phyloP scores from a whole-genome alignment of 2,113 vertebrate species.

The Indri indri region DNA sequence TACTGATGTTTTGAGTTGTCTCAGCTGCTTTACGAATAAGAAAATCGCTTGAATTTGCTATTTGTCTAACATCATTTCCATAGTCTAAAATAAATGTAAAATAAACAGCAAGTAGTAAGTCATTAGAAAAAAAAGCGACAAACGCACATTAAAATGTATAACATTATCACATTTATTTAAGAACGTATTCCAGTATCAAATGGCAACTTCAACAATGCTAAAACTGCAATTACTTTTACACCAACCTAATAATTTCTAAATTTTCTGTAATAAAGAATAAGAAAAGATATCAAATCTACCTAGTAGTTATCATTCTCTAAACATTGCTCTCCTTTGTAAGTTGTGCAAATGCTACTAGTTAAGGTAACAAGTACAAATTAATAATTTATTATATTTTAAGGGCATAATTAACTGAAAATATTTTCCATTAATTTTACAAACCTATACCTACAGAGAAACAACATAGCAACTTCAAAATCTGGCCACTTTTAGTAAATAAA shows the following conservation, averaged over 20 bases:
- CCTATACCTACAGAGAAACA: neutral
- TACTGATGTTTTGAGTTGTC: too few relatives aligned
- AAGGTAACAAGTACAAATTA: slow-evolving; percentile 21
- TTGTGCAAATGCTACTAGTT: neutral
- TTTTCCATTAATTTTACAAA: slow-evolving; percentile 12
- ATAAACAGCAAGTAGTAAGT: too few relatives aligned
- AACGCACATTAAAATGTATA: too few relatives aligned
- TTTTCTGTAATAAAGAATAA: slow-evolving; percentile 28
- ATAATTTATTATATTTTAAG: slow-evolving; percentile 32
- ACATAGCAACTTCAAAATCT: slow-evolving; percentile 22
- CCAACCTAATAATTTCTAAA: neutral
- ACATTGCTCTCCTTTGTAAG: neutral
- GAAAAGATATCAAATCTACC: neutral
- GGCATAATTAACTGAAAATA: slow-evolving; percentile 22
- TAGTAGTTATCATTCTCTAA: neutral
- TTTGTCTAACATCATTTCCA: too few relatives aligned
- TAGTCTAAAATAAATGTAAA: too few relatives aligned
- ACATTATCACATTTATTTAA: too few relatives aligned
- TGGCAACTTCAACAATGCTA: too few relatives aligned
- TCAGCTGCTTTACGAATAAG: too few relatives aligned
- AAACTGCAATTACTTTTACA: too few relatives aligned
- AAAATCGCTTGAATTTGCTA: too few relatives aligned
- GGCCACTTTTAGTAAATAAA: neutral
- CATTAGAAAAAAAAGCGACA: too few relatives aligned
- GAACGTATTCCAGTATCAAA: too few relatives aligned